Percentiles rank a stretch among this genome's conserved stretches.
Conservation (phyloP, 1,140 invertebrate genomes). For the Venturia canescens region DNA sequence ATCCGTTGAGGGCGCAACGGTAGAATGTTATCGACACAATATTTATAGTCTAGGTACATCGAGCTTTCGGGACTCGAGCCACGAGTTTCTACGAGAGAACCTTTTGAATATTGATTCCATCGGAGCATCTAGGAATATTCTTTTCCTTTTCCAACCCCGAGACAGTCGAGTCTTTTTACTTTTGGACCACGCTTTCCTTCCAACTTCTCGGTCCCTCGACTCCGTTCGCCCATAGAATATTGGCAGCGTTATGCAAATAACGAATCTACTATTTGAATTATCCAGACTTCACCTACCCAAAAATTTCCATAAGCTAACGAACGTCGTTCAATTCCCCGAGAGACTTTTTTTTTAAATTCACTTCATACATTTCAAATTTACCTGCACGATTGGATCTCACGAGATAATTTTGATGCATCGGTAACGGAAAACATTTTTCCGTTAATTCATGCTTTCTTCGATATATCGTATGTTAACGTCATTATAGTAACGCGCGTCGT, state of each 20-base stretch:
- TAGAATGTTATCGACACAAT: conserved; percentile 28
- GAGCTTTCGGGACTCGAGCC: conserved; percentile 11
- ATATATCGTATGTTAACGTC: too few species aligned
- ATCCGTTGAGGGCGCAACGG: neutral
- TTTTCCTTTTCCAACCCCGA: neutral
- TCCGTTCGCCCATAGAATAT: neutral
- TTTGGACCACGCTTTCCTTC: neutral
- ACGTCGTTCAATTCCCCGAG: too few species aligned
- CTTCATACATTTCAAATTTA: too few species aligned
- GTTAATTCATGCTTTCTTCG: too few species aligned
- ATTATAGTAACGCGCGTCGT: too few species aligned
- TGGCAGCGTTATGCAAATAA: neutral
- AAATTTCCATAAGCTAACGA: neutral
- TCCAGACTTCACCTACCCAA: neutral
- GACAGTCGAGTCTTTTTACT: neutral
- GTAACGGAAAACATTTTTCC: too few species aligned
- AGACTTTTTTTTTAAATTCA: too few species aligned
- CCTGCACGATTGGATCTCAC: too few species aligned
- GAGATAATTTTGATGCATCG: too few species aligned
- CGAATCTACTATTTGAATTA: neutral
- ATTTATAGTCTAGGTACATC: conserved; percentile 1
- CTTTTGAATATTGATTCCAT: conserved; percentile 28
- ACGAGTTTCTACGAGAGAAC: neutral
- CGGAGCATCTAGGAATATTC: neutral
- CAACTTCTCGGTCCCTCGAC: neutral